phyloP scores from a whole-genome alignment of 2,888 invertebrate species.

The Opisthograptis luteolata region DNA sequence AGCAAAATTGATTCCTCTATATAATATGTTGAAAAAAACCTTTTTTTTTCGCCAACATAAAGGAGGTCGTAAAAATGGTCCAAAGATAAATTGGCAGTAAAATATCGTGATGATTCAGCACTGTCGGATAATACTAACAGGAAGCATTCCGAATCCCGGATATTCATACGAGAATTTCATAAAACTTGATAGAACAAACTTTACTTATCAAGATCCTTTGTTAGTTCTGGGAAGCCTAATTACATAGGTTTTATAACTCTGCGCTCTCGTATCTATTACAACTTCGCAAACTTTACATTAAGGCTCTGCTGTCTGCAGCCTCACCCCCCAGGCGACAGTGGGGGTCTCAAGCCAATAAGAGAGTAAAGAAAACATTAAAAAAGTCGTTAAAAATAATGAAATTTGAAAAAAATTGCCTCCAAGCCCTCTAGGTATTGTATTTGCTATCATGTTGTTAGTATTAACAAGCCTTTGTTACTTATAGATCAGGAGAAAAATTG shows the following conservation, averaged over 20 bases:
- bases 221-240: slow-evolving; percentile 30
- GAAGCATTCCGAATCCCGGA: slow-evolving; percentile 22
- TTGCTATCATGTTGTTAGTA: too few relatives aligned
- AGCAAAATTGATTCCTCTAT: slow-evolving; percentile 7
- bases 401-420: too few relatives aligned
- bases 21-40: not conserved
- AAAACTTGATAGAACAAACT: slow-evolving; percentile 9
- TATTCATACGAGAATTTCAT: slow-evolving; percentile 20
- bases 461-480: too few relatives aligned
- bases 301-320: too few relatives aligned
- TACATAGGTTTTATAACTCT: slow-evolving; percentile 31
- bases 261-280: slow-evolving; percentile 33
- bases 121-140: slow-evolving; percentile 20
- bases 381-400: too few relatives aligned
- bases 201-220: slow-evolving; percentile 6
- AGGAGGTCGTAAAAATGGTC: slow-evolving; percentile 19
- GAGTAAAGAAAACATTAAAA: too few relatives aligned
- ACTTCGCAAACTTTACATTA: slow-evolving; percentile 31
- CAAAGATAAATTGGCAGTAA: slow-evolving; percentile 29
- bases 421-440: too few relatives aligned
- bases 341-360: too few relatives aligned
- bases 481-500: too few relatives aligned
- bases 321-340: too few relatives aligned
- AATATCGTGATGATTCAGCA: slow-evolving; percentile 27
- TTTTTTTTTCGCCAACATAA: slow-evolving; percentile 17